A percentile compares a stretch with the other conserved stretches of the same genome.
Conservation (phyloP, 2,113 vertebrate genomes). For the Callaeas wilsoni region DNA sequence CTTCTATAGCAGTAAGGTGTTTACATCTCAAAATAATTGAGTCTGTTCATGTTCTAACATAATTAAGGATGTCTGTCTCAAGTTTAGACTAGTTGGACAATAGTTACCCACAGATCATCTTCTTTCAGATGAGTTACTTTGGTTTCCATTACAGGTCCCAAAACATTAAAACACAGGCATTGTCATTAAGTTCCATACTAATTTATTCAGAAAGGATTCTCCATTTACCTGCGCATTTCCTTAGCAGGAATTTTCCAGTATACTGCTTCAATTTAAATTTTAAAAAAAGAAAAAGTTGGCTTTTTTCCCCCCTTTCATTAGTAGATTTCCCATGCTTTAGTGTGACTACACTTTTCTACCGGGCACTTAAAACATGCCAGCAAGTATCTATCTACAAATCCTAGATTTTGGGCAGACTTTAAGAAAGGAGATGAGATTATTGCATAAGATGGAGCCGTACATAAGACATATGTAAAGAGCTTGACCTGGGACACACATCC, state of each 20-base stretch:
- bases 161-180: not conserved
- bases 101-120: not conserved
- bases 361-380: not conserved
- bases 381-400: not conserved
- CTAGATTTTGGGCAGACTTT: not conserved
- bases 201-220: not conserved
- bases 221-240: not conserved
- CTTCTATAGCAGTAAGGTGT: not conserved
- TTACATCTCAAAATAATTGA: not conserved
- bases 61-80: not conserved
- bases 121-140: not conserved
- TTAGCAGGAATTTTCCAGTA: not conserved
- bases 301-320: not conserved
- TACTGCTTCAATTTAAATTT: not conserved
- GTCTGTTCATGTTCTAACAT: not conserved
- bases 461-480: not conserved
- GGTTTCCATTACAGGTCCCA: not conserved
- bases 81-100: not conserved
- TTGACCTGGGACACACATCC: not conserved
- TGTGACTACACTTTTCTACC: not conserved
- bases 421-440: not conserved
- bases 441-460: not conserved
- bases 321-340: not conserved
- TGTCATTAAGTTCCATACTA: not conserved
- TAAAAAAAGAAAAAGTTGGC: not conserved